Conservation (phyloP, 2,888 invertebrate genomes). For the Leptinotarsa peninsularis region DNA sequence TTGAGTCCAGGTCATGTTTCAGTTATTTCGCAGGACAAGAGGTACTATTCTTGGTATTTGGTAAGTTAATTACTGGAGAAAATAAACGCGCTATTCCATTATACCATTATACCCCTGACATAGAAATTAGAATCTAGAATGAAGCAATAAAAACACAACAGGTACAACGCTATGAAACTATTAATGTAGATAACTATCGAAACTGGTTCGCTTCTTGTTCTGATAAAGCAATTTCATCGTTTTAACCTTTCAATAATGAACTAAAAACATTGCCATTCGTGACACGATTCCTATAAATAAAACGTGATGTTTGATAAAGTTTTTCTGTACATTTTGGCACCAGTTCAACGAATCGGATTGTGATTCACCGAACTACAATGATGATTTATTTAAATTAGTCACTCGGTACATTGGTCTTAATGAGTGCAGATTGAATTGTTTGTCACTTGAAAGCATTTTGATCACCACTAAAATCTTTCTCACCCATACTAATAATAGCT, state of each 20-base stretch:
- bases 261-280: conserved; percentile 16
- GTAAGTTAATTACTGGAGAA: neutral
- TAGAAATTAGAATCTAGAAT: neutral
- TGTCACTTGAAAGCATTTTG: conserved; percentile 9
- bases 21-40: no score
- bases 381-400: conserved; percentile 25
- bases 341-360: neutral
- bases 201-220: conserved; percentile 18
- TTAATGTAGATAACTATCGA: neutral
- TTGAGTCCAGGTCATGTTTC: no score
- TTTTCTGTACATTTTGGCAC: conserved; percentile 18
- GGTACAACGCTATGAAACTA: neutral
- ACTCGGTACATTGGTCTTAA: conserved; percentile 26
- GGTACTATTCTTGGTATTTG: neutral
- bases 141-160: neutral
- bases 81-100: neutral
- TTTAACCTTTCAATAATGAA: conserved; percentile 18
- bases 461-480: neutral
- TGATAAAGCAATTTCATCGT: conserved; percentile 10
- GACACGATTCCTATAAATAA: conserved; percentile 19
- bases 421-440: conserved; percentile 14
- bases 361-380: conserved; percentile 4
- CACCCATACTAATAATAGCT: neutral
- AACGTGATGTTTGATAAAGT: conserved; percentile 7
- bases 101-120: neutral